phyloP scores from a whole-genome alignment of 2,113 vertebrate genomes.

The Fulmarus glacialis region DNA sequence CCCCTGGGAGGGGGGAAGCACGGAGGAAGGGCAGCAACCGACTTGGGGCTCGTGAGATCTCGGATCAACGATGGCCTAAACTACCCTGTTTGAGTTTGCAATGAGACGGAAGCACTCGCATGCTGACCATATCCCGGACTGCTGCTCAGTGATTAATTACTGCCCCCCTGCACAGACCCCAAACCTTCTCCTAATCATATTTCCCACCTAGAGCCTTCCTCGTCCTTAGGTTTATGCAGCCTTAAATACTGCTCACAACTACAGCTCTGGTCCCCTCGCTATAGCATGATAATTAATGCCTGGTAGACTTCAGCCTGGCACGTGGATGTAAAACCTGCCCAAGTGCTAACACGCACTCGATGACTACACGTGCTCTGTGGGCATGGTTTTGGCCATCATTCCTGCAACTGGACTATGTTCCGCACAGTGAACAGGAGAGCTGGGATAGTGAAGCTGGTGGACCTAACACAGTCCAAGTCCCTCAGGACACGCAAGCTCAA shows the following conservation, averaged over 20 bases:
- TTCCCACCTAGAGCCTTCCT: background rate
- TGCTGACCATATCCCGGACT: accelerated
- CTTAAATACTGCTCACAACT: background rate
- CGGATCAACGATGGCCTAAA: accelerated
- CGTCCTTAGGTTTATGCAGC: background rate
- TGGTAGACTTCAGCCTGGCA: background rate
- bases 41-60: background rate
- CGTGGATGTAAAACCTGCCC: background rate
- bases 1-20: background rate
- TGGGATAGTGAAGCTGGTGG: background rate
- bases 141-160: background rate
- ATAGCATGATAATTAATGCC: background rate
- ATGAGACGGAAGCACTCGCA: accelerated
- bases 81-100: background rate
- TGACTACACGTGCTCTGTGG: accelerated
- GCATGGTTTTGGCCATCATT: background rate
- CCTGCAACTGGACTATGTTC: background rate
- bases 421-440: too few species aligned
- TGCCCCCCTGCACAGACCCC: background rate
- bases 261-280: background rate
- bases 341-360: accelerated
- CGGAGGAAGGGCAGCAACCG: background rate
- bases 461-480: background rate
- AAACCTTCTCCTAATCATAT: background rate
- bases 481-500: background rate